A percentile compares a stretch with the other conserved stretches of the same genome.
These are phyloP conservation scores for Percopsis transmontana DNA, from an alignment of 2,113 vertebrate species.

Conservation along the genomic window DNA sequence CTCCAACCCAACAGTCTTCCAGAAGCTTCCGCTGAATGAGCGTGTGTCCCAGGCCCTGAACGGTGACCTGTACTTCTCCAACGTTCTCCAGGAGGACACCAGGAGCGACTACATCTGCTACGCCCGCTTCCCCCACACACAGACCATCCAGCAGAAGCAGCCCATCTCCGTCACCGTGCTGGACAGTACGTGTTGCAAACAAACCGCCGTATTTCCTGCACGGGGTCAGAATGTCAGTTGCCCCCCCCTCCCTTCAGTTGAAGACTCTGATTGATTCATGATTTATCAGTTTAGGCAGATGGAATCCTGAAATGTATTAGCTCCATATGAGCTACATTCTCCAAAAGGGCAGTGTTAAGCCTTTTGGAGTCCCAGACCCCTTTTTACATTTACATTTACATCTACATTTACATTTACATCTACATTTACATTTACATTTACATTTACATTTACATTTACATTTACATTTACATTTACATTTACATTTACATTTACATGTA, in stretches of 20 bases:
- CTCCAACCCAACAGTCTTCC: conserved; percentile 81
- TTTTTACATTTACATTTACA: no score
- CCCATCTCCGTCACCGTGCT: conserved; percentile 93
- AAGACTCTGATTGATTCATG: background rate
- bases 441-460: no score
- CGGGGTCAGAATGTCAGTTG: background rate
- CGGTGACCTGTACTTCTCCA: conserved; percentile 96
- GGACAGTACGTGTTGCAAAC: conserved; percentile 81
- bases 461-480: no score
- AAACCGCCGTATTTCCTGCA: background rate
- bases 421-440: no score
- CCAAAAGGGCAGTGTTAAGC: no score
- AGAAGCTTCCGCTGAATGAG: conserved; percentile 85
- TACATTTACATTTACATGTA: no score
- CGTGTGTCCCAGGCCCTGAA: conserved; percentile 95
- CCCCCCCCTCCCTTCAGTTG: no score
- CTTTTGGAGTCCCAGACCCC: no score
- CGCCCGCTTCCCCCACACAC: conserved; percentile 94
- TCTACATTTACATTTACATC: no score
- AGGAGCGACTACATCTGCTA: conserved; percentile 97
- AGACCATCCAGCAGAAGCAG: conserved; percentile 98
- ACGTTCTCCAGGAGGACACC: conserved; percentile 88
- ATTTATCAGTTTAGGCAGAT: no score
- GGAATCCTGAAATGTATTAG: no score
- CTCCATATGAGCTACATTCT: no score